Base-by-base conservation (phyloP, 2,113 vertebrate species). In the Grammomys surdaster region DNA sequence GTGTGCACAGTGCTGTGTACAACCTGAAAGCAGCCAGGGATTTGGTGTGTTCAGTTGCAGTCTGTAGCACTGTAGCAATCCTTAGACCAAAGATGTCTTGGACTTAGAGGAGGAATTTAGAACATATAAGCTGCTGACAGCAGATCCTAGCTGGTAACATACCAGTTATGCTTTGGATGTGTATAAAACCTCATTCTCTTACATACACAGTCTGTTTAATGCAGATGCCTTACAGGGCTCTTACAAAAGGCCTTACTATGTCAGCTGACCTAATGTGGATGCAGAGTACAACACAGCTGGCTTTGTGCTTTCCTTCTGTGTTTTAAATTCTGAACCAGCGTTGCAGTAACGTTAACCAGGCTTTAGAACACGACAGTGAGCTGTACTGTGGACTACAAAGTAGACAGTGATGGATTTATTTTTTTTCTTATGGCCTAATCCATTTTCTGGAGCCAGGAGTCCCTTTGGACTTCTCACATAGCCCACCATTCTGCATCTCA, bases 381-480 rank as follows among this genome's bases (percentile, higher is more conserved):
- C 60, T 63, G 43, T 28, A 46, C 19, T 82, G 10, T 12, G 60
- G 0, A 72, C 13, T 63, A 40, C 26, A 24, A 85, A 56, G 6
- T 88, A 33, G 24, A 85, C 16, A 58, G 1, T 84, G 28, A 43
- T 67, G 17, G 84, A 46, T 92, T 86, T 69, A 70, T 8, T 3
- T 17, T 94, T 95, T 82, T 72, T 65, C 84, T 90, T n/a, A 51
- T 81, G 28, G 43, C 9, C 51, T 84, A 93, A 86, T 87, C 69
- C 24, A 80, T 95, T 22, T 40, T 9, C 36, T 94, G 69, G 69
- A 89, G 76, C 58, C 28, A 56, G 58, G 84, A 92, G 48, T 81
- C 16, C 33, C 20, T 69, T 58, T 43, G 36, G 22, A 69, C 72
- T 56, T 93, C 58, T 88, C 24, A 73, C 40, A 46, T 40, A 56